These are phyloP conservation scores for Tragelaphus strepsiceros DNA, from an alignment of 2,113 vertebrate genomes.

Conservation along the genomic window DNA sequence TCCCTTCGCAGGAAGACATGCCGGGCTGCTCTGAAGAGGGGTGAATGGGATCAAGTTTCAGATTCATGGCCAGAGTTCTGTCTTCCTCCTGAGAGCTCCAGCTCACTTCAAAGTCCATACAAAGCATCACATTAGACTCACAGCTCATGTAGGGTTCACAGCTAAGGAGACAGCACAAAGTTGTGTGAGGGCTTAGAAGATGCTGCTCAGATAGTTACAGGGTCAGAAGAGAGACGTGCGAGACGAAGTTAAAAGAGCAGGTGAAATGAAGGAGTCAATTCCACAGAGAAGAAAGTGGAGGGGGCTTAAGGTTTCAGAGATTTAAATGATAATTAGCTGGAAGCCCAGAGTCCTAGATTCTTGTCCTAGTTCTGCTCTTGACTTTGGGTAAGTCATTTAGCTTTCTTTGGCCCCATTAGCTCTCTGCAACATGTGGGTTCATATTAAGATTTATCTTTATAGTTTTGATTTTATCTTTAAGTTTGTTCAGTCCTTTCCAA, in stretches of 20 bases:
- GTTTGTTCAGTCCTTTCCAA: not conserved
- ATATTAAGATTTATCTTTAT: not conserved
- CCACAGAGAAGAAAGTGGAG: not conserved
- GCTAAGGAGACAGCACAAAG: not conserved
- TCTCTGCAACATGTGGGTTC: not conserved
- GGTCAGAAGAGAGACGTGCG: not conserved
- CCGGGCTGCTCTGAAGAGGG: not conserved
- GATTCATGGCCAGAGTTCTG: not conserved
- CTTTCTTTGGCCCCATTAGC: not conserved
- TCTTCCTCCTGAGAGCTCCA: not conserved
- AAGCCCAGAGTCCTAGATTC: not conserved
- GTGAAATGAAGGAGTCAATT: not conserved
- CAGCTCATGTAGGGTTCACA: not conserved
- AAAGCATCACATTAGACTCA: not conserved
- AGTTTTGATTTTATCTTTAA: not conserved
- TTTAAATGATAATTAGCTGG: not conserved
- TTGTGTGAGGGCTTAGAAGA: not conserved
- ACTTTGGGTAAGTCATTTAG: not conserved
- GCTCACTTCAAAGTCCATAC: not conserved
- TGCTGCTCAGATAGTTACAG: not conserved
- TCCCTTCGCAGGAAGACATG: rapidly evolving
- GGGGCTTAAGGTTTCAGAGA: not conserved
- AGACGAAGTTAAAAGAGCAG: not conserved
- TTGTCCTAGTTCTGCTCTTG: not conserved
- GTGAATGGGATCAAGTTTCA: not conserved